These are phyloP conservation scores for Hirtodrosophila duncani DNA, from an alignment of 2,888 invertebrate genomes.

Conservation along the genomic window DNA sequence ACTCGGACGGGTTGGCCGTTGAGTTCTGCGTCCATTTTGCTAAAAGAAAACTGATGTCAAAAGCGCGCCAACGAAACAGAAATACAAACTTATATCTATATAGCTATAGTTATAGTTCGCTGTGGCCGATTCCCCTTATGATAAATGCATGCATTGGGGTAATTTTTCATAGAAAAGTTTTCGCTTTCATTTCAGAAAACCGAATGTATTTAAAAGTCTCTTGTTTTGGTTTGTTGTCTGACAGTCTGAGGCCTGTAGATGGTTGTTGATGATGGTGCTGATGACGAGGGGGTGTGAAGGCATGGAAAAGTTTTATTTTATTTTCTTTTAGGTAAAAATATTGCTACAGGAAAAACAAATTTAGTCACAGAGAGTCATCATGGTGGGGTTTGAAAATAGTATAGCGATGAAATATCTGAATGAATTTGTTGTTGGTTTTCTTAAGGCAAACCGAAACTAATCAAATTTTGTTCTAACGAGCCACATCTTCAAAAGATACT, in stretches of 20 bases:
- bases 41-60: slow-evolving; percentile 55
- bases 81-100: slow-evolving; percentile 1
- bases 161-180: slow-evolving; percentile 44
- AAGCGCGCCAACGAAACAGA: slow-evolving; percentile 49
- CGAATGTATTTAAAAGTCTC: slow-evolving; percentile 6
- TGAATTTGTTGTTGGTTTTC: no score
- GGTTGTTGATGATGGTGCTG: no score
- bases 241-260: no score
- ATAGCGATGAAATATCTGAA: no score
- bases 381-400: slow-evolving; percentile 16
- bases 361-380: background rate
- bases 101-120: slow-evolving; percentile 24
- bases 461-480: no score
- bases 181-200: slow-evolving; percentile 38
- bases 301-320: background rate
- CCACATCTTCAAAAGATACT: no score
- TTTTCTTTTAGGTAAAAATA: no score
- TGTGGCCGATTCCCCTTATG: slow-evolving; percentile 28
- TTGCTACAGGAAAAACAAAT: slow-evolving; percentile 8
- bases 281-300: slow-evolving; percentile 16
- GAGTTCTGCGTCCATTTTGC: no score
- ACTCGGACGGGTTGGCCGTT: no score
- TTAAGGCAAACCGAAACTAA: no score
- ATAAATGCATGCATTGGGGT: slow-evolving; percentile 47
- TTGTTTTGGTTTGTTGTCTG: slow-evolving; percentile 6